Percentiles rank a stretch among this genome's conserved stretches.
Conservation (phyloP, 2,113 vertebrate genomes). For the Tetraodon nigroviridis region DNA sequence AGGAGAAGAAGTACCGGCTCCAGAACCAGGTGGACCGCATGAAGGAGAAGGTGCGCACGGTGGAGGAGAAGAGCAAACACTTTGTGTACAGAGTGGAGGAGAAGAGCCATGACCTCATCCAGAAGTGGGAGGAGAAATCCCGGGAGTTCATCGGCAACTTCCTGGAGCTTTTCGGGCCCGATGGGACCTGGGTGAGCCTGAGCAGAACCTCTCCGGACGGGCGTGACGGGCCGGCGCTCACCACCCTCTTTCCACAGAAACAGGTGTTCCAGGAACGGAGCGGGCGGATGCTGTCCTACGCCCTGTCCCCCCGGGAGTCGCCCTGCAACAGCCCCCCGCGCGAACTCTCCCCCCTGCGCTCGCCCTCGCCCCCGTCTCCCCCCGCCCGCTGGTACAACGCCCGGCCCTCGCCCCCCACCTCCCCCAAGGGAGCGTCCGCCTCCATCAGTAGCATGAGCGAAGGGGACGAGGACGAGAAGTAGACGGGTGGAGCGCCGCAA, state of each 20-base stretch:
- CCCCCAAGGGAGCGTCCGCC: constrained; percentile 88
- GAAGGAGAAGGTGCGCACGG: constrained; percentile 94
- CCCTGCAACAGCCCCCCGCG: constrained; percentile 88
- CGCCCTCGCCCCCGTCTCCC: constrained; percentile 80
- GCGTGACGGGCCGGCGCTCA: background rate
- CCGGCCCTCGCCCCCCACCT: constrained; percentile 76
- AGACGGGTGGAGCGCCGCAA: constrained; percentile 46
- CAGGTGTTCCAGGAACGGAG: constrained; percentile 98
- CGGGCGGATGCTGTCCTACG: constrained; percentile 88
- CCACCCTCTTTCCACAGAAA: constrained; percentile 72
- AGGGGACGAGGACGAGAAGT: constrained; percentile 92
- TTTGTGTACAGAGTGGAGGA: constrained; percentile 97
- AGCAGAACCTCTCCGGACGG: background rate
- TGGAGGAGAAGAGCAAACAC: constrained; percentile 96
- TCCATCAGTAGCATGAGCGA: constrained; percentile 94
- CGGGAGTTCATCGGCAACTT: constrained; percentile 98
- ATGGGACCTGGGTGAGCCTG: constrained; percentile 89
- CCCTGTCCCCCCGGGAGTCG: constrained; percentile 87
- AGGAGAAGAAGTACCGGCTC: constrained; percentile 98
- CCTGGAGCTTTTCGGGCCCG: constrained; percentile 94
- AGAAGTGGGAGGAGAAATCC: constrained; percentile 98
- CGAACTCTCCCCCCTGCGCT: constrained; percentile 87
- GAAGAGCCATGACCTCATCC: constrained; percentile 95
- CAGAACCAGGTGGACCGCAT: constrained; percentile 98
- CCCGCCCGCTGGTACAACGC: constrained; percentile 81